phyloP scores from a whole-genome alignment of 2,113 vertebrate genomes.

The Dendropsophus ebraccatus region DNA sequence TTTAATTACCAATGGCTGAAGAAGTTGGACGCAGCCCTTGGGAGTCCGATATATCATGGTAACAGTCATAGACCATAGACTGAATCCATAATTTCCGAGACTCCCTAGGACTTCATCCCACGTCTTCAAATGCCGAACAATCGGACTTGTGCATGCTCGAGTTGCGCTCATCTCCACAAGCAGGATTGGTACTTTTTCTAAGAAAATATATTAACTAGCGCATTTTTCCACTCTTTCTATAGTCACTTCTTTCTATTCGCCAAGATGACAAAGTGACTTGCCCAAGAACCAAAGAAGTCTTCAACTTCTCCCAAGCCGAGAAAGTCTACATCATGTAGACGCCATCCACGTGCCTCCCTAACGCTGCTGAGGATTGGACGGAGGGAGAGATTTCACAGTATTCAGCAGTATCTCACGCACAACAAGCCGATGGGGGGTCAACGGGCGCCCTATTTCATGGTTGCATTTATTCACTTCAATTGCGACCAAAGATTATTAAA shows the following conservation, averaged over 20 bases:
- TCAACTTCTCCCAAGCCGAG: conserved; percentile 99
- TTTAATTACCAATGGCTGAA: no score
- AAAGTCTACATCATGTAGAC: conserved; percentile 99
- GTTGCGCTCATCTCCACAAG: no score
- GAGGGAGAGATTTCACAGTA: not conserved
- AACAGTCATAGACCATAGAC: no score
- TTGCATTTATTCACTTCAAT: conserved; percentile 72
- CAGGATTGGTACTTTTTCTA: no score
- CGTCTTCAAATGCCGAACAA: no score
- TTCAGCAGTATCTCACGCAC: conserved; percentile 62
- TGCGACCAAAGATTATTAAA: conserved; percentile 79
- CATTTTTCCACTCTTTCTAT: conserved; percentile 60
- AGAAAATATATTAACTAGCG: no score
- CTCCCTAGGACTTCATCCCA: no score
- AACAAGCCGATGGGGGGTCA: conserved; percentile 61
- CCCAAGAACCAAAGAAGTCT: conserved; percentile 99
- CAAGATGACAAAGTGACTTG: conserved; percentile 98
- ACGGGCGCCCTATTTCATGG: conserved; percentile 65
- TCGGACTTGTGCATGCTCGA: no score
- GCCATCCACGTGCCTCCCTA: conserved; percentile 66
- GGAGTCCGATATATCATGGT: no score
- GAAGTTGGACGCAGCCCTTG: no score
- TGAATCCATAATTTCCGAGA: no score
- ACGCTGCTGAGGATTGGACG: conserved; percentile 23
- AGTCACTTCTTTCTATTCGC: conserved; percentile 98